These are phyloP conservation scores for Crematogaster levior DNA, from an alignment of 2,888 invertebrate species.

Conservation along the genomic window DNA sequence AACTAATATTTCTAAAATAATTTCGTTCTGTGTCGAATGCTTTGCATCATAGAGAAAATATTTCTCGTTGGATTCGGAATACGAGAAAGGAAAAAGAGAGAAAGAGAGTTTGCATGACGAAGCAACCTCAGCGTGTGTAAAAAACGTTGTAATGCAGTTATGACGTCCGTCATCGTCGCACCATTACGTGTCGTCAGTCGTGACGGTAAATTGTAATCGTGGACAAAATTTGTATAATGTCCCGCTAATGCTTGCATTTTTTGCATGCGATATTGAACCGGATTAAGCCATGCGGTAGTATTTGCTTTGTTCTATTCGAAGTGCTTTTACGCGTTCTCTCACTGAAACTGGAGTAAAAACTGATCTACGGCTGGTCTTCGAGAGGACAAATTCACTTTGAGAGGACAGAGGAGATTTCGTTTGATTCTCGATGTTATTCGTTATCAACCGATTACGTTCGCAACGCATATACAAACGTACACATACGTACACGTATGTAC, in stretches of 20 bases:
- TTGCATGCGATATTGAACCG: conserved; percentile 38
- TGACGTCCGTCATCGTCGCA: background rate
- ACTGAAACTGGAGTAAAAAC: conserved; percentile 42
- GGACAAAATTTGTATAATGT: conserved; percentile 45
- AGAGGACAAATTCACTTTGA: conserved; percentile 62
- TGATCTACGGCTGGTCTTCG: conserved; percentile 24
- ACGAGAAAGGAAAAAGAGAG: background rate
- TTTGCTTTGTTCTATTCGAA: conserved; percentile 60
- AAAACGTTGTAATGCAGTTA: conserved; percentile 38
- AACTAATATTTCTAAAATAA: background rate
- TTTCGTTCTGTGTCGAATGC: background rate
- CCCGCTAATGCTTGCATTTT: conserved; percentile 20
- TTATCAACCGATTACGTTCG: conserved; percentile 50
- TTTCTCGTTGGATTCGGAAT: conserved; percentile 5
- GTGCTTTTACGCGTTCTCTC: conserved; percentile 47
- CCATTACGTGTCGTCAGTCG: conserved; percentile 19
- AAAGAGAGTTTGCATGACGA: conserved; percentile 7
- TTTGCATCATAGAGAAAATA: background rate
- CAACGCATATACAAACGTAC: background rate
- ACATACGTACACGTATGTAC: too few relatives aligned
- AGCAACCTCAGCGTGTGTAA: conserved; percentile 19
- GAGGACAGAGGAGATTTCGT: conserved; percentile 57
- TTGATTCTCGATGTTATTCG: conserved; percentile 54
- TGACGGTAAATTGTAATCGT: conserved; percentile 35
- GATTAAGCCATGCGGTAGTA: conserved; percentile 59